Evolutionary conservation across 2,888 invertebrate species (phyloP).

Genomic region (Melangyna quadrimaculata): DNA sequence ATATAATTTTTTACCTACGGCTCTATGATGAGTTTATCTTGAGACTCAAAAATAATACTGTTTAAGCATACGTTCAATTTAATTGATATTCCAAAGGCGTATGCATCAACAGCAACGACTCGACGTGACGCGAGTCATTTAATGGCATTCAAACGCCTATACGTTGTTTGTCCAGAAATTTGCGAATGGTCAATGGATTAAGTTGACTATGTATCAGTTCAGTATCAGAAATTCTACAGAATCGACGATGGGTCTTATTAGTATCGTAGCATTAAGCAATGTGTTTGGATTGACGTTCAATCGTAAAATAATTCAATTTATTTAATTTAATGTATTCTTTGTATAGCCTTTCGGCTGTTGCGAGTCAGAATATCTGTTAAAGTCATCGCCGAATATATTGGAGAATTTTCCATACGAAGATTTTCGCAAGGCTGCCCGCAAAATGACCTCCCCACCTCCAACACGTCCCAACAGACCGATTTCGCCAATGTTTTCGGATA

Average conservation of each 20-base stretch:
- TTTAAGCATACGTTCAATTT: constrained; percentile 45
- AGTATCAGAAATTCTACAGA: constrained; percentile 42
- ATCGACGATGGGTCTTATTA: constrained; percentile 65
- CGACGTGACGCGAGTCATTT: constrained; percentile 58
- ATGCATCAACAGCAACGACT: constrained; percentile 1
- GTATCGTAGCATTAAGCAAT: constrained; percentile 45
- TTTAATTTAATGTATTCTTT: constrained; percentile 44
- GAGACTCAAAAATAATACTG: not conserved
- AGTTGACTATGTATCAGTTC: constrained; percentile 14
- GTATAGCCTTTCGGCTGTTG: constrained; percentile 72
- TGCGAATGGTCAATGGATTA: constrained; percentile 48
- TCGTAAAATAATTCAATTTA: constrained; percentile 27
- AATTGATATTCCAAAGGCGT: constrained; percentile 58
- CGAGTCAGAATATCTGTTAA: constrained; percentile 76
- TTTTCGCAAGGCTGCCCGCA: constrained; percentile 70
- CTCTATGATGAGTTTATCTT: not conserved
- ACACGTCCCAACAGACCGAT: constrained; percentile 53
- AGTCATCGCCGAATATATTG: constrained; percentile 80
- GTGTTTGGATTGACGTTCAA: constrained; percentile 39
- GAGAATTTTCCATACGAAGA: constrained; percentile 80
- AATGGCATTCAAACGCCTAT: constrained; percentile 24
- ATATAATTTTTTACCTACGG: not conserved
- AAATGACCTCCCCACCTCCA: constrained; percentile 62
- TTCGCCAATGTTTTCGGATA: constrained; percentile 79
- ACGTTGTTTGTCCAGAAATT: constrained; percentile 36